A percentile compares a stretch with the other conserved stretches of the same genome.
Evolutionary conservation across 2,888 invertebrate genomes (phyloP).

Genomic region (Caenorhabditis doughertyi): DNA sequence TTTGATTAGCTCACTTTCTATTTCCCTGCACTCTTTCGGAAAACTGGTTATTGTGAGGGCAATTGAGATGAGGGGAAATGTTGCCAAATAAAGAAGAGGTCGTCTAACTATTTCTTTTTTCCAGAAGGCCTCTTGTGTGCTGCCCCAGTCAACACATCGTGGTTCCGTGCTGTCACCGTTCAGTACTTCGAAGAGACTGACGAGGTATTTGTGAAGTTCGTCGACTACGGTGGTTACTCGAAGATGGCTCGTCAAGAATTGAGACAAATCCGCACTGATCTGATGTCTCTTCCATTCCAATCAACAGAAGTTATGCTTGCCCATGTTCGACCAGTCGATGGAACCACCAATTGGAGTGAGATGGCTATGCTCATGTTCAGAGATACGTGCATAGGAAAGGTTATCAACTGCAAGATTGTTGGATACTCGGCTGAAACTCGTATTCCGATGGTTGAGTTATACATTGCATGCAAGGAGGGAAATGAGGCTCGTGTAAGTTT

Average conservation of each 20-base stretch:
- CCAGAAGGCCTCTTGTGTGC: conserved; percentile 92
- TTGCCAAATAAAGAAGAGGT: too few species aligned
- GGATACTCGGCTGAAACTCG: conserved; percentile 77
- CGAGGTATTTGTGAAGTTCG: conserved; percentile 90
- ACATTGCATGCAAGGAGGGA: conserved; percentile 60
- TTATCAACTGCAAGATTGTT: conserved; percentile 78
- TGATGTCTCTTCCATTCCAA: conserved; percentile 96
- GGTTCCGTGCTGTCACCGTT: conserved; percentile 93
- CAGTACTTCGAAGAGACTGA: conserved; percentile 86
- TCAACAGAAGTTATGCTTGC: conserved; percentile 95
- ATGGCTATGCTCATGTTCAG: conserved; percentile 77
- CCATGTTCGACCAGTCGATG: conserved; percentile 90
- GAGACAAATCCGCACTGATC: conserved; percentile 94
- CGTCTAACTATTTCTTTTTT: too few species aligned
- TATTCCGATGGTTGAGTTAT: conserved; percentile 81
- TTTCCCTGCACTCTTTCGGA: conserved; percentile 3
- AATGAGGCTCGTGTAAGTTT: conserved; percentile 18
- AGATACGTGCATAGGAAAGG: conserved; percentile 72
- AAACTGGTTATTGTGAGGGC: too few species aligned
- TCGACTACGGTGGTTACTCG: conserved; percentile 96
- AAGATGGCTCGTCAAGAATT: conserved; percentile 89
- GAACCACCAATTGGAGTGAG: conserved; percentile 77
- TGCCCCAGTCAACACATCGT: conserved; percentile 90
- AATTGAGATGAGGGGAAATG: too few species aligned
- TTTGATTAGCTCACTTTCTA: conserved; percentile 51